Base-by-base conservation (phyloP, 2,888 invertebrate species). In the Esperia sulphurella region DNA sequence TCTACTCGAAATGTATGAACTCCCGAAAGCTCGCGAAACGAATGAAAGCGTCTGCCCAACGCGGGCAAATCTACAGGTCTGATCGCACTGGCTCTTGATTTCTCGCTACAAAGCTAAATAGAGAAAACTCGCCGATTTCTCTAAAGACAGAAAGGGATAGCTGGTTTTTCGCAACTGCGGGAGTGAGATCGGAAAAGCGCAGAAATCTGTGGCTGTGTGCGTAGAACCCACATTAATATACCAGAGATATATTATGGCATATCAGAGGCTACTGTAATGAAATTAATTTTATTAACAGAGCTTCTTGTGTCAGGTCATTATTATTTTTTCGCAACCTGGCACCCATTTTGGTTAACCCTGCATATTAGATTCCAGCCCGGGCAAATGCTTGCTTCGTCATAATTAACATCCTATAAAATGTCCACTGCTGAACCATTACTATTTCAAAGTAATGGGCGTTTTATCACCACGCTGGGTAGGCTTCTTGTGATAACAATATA, bases 11-110 rank as follows among this genome's bases (percentile, higher is more conserved):
- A 48, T 44, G 54, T 57, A 52, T 52, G 49, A 48, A 49, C 33
- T 43, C 49, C 45, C 48, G 49, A 53, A 61, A 58, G 54, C 54
- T 54, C 51, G 63, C 63, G 57, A 63, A 68, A 67, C 47, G 43
- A 53, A 54, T 9, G 43, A 62, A 75, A 65, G 74, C 88, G 87
- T 81, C 75, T 67, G 59, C 28, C 49, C 79, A 59, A 57, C 66
- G 55, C 77, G 75, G 75, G 75, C 63, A 79, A 79, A 81, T 79
- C 83, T 80, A 84, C 85, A 85, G 82, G 83, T 88, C 88, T 88
- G 79, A 52, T 73, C 63, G 73, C 77, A 76, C 55, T 71, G 73
- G 74, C 70, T 64, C 66, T 65, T 56, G 67, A 65, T 80, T 83
- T 79, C 84, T 87, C 85, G 82, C 86, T 76, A 60, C 63, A 57